Base-by-base conservation (phyloP, 2,888 invertebrate species). In the Plebejus melissa region DNA sequence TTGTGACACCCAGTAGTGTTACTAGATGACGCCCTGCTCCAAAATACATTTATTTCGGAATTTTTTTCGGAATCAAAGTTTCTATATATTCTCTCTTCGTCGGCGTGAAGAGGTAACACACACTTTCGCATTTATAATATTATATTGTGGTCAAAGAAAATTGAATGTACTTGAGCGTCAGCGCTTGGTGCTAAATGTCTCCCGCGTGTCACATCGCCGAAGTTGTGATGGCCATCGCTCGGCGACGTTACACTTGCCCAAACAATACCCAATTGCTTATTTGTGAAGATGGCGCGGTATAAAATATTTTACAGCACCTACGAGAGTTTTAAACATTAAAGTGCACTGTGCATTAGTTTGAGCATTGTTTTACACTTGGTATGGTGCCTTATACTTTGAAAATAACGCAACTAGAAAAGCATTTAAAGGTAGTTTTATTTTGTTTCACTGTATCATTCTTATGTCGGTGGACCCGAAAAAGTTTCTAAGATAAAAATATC, bases 161-260 rank as follows among this genome's bases (percentile, higher is more conserved):
- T 91, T 91, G 90, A 91, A 92, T 91, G 89, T 88, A 85, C 82
- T 81, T 80, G 84, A 81, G 87, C 82, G 85, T 79, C 82, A 85
- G 87, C 85, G 85, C 87, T 86, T 91, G 92, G 91, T 90, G 90
- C 86, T 81, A 84, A 90, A 92, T 91, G 89, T 85, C 87, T 90
- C 92, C 90, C 92, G 84, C 79, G 89, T 84, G 90, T 83, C 85
- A 83, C 90, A 90, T 91, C 87, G 78, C 75, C 77, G 83, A 82
- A 87, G 84, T 86, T 88, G 87, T 87, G 89, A 88, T 87, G 86
- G 82, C 83, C 83, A 84, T 84, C 83, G 82, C 77, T 77, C 77
- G 74, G 71, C 70, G 75, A 74, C 71, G 75, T 75, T 76, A 74
- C 74, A 77, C 75, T 74, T 70, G 74, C 60, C 75, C 65, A 75